These are phyloP conservation scores for Etheostoma cragini DNA, from an alignment of 2,113 vertebrate genomes.

Conservation along the genomic window DNA sequence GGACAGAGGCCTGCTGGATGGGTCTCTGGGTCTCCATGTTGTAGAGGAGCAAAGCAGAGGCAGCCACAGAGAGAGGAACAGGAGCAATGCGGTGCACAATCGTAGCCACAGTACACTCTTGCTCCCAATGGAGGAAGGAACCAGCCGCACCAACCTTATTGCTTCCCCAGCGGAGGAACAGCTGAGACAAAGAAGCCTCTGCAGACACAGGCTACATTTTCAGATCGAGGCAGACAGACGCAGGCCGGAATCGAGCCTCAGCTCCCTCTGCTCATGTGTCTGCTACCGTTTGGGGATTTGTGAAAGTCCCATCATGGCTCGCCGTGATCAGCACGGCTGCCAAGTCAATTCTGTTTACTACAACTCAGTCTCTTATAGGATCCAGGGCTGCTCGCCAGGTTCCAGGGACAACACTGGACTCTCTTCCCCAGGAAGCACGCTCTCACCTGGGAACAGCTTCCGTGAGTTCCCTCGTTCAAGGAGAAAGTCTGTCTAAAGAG, in stretches of 20 bases:
- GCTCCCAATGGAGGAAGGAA: conserved; percentile 87
- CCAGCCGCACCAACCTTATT: conserved; percentile 92
- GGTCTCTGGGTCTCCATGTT: conserved; percentile 63
- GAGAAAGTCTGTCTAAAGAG: conserved; percentile 89
- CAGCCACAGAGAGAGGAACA: conserved; percentile 49
- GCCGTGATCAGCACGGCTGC: conserved; percentile 80
- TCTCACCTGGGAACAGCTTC: conserved; percentile 80
- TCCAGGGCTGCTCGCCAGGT: conserved; percentile 84
- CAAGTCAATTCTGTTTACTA: conserved; percentile 88
- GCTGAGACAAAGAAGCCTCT: conserved; percentile 61
- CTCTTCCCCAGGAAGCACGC: conserved; percentile 89
- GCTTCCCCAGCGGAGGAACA: conserved; percentile 82
- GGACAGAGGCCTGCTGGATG: conserved; percentile 79
- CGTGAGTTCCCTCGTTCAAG: conserved; percentile 78
- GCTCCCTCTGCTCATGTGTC: conserved; percentile 88
- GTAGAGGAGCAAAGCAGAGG: conserved; percentile 53
- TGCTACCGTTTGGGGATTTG: conserved; percentile 87
- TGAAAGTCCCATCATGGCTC: conserved; percentile 80
- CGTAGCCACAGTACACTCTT: conserved; percentile 86
- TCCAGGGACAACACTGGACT: conserved; percentile 87
- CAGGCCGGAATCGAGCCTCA: conserved; percentile 70
- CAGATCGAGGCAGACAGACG: conserved; percentile 51
- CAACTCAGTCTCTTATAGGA: conserved; percentile 88
- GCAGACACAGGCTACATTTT: conserved; percentile 62
- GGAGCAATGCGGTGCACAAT: conserved; percentile 66